Conservation (phyloP, 1,140 invertebrate species). For the Brachionus calyciflorus region DNA sequence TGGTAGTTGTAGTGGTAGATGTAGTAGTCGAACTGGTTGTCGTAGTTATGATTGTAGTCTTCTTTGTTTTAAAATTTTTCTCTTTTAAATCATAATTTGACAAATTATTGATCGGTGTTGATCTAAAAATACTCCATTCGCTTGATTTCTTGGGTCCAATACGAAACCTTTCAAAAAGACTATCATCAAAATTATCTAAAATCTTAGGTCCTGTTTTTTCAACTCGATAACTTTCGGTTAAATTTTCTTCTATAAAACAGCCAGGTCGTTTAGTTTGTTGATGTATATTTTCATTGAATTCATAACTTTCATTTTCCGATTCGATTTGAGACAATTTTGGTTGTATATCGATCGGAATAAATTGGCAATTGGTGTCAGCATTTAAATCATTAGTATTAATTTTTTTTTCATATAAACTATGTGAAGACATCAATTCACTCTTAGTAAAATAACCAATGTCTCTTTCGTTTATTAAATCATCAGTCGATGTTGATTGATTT, state of each 20-base stretch:
- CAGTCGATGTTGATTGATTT: slow-evolving; percentile 43
- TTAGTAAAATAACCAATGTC: slow-evolving; percentile 9
- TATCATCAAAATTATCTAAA: slow-evolving; percentile 5
- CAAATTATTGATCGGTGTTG: too few relatives aligned
- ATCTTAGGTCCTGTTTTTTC: neutral
- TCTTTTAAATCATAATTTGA: neutral
- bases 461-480: neutral
- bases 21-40: neutral
- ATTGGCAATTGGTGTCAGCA: neutral
- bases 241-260: neutral
- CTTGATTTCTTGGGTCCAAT: slow-evolving; percentile 3
- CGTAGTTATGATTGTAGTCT: neutral
- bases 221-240: neutral
- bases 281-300: neutral
- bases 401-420: slow-evolving; percentile 18
- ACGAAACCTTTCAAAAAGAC: neutral
- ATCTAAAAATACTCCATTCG: neutral
- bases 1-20: neutral
- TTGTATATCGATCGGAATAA: neutral
- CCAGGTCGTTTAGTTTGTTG: neutral
- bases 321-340: neutral
- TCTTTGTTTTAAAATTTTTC: neutral
- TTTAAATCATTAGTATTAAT: neutral
- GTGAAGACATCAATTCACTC: slow-evolving; percentile 19
- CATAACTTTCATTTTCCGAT: neutral